phyloP scores from a whole-genome alignment of 2,888 invertebrate species.

The Epicampocera succincta region DNA sequence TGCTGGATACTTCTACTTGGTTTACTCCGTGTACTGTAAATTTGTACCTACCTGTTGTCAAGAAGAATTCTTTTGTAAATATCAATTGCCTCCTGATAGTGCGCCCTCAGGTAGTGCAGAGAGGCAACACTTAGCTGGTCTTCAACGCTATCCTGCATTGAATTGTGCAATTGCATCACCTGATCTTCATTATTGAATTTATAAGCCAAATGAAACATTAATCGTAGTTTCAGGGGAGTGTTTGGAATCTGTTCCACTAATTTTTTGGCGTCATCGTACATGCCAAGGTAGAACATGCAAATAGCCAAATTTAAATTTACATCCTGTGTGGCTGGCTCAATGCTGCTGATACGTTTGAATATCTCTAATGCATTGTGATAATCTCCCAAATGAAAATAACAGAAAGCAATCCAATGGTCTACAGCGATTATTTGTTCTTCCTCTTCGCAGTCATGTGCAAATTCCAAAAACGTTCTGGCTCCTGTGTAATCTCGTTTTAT shows the following conservation, averaged over 20 bases:
- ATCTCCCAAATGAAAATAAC: conserved; percentile 97
- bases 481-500: conserved; percentile 96
- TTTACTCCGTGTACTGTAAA: neutral
- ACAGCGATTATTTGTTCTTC: conserved; percentile 79
- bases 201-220: conserved; percentile 96
- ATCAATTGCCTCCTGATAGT: conserved; percentile 99
- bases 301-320: conserved; percentile 92
- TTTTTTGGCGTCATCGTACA: conserved; percentile 86
- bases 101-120: conserved; percentile 96
- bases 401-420: conserved; percentile 96
- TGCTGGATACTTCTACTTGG: too few relatives aligned
- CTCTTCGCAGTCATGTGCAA: conserved; percentile 73
- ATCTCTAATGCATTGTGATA: conserved; percentile 91
- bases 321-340: conserved; percentile 84
- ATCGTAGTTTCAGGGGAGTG: conserved; percentile 87
- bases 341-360: conserved; percentile 84
- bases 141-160: conserved; percentile 92
- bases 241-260: conserved; percentile 85
- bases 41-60: conserved; percentile 89
- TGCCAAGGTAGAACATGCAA: conserved; percentile 94
- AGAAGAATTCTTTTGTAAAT: conserved; percentile 96
- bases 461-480: conserved; percentile 93
- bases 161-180: conserved; percentile 91
- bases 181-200: conserved; percentile 94
- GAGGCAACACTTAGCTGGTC: conserved; percentile 98